phyloP scores from a whole-genome alignment of 2,113 vertebrate genomes.

The Xenopus laevis region DNA sequence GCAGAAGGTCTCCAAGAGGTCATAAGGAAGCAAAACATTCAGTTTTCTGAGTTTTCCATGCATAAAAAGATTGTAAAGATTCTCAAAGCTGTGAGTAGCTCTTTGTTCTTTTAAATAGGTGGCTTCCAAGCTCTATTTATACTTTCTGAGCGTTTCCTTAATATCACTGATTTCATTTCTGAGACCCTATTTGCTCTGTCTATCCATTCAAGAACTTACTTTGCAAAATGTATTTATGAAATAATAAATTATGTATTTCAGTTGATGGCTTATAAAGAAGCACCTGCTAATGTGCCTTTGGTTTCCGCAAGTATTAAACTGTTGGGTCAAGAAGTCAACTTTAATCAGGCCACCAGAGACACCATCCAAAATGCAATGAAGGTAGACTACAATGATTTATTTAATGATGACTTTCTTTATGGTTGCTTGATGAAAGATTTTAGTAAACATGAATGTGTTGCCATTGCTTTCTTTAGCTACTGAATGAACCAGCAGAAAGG shows the following conservation, averaged over 20 bases:
- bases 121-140: no score
- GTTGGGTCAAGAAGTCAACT: conserved; percentile 74
- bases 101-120: background rate
- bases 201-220: no score
- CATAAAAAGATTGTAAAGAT: conserved; percentile 71
- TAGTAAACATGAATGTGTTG: no score
- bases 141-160: no score
- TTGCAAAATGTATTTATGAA: no score
- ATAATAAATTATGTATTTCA: conserved; percentile 39
- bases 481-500: conserved; percentile 34
- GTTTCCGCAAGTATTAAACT: conserved; percentile 67
- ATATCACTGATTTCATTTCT: background rate
- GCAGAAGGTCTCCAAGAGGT: conserved; percentile 74
- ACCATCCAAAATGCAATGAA: conserved; percentile 57
- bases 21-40: conserved; percentile 58
- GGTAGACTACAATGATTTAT: conserved; percentile 54
- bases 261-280: conserved; percentile 66
- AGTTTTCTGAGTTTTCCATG: conserved; percentile 49
- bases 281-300: conserved; percentile 58
- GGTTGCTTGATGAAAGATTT: background rate
- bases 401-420: background rate
- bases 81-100: conserved; percentile 67
- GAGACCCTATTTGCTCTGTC: background rate
- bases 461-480: conserved; percentile 46
- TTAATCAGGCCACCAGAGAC: conserved; percentile 63